Base-by-base conservation (phyloP, 2,113 vertebrate genomes). In the Cyprinodon variegatus region DNA sequence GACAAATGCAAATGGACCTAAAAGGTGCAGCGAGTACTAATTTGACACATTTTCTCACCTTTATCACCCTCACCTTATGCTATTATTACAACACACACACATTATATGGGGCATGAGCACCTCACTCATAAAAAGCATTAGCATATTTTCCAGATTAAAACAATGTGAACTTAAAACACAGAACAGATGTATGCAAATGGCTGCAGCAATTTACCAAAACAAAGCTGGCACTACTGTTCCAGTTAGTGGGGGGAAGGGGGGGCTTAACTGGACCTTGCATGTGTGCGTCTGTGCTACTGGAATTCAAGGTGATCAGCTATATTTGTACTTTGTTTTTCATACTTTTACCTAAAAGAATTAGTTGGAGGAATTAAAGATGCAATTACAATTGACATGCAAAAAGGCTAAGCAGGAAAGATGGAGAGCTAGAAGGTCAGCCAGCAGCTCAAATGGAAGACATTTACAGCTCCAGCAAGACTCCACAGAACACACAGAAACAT, bases 401-500 rank as follows among this genome's bases (percentile, higher is more conserved):
- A 90, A 90, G 86, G 89, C 89, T 86, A 87, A 86, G 91, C 72
- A 91, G 87, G 79, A 92, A 92, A 90, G 81, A 83, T n/a, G 0
- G 53, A 65, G 78, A 83, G 80, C 77, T 37, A 82, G 86, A 92
- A 93, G 92, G 90, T 92, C 92, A 93, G 86, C 90, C 90, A 92
- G 84, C 74, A 88, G 83, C 84, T 91, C 72, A 85, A 87, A 91
- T 77, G 75, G 91, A 93, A 92, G 89, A 93, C 90, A 93, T 93
- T 92, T 93, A 78, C 70, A 86, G 77, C 82, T 86, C 83, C 85
- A 90, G 86, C 85, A 88, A 91, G 83, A 89, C 83, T 75, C 69
- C 76, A 83, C 76, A 73, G 9, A 69, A 81, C 74, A 74, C 78
- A 82, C 71, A 76, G 73, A 76, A 71, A 77, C 53, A 83, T 85